phyloP scores from a whole-genome alignment of 30 jellyfish, hydroid and myxozoan species.

The Nemopilema nomurai region DNA sequence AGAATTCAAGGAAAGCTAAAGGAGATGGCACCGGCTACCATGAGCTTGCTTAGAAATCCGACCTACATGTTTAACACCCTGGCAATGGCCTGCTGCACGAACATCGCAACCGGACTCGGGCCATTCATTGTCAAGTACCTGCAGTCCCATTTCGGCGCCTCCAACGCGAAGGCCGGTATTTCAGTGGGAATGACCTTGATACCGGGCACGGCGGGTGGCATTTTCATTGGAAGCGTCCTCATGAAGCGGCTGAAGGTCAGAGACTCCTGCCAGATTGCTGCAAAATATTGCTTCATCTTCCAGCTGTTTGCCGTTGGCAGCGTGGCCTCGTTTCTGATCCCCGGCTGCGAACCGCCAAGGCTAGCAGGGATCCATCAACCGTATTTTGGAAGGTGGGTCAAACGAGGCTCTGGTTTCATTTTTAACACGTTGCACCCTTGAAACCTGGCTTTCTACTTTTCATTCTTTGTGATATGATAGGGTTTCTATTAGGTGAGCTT shows the following conservation, averaged over 20 bases:
- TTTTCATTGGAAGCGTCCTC: conserved; percentile 87
- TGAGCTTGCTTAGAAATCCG: conserved; percentile 82
- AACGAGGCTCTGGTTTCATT: not conserved
- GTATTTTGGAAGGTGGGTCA: conserved; percentile 68
- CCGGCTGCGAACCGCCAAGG: conserved; percentile 91
- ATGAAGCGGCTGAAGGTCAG: conserved; percentile 80
- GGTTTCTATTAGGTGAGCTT: too few relatives aligned
- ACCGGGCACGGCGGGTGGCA: conserved; percentile 99
- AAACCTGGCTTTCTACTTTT: not conserved
- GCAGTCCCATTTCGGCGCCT: conserved; percentile 94
- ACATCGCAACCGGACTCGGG: conserved; percentile 98
- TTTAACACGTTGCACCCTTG: not conserved
- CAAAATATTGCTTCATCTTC: conserved; percentile 89
- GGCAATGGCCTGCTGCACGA: conserved; percentile 83
- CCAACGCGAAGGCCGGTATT: conserved; percentile 94
- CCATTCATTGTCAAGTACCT: conserved; percentile 94
- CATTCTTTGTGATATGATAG: too few relatives aligned
- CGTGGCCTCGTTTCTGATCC: conserved; percentile 84
- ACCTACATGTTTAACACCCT: conserved; percentile 91
- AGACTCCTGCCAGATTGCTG: conserved; percentile 90
- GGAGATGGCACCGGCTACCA: conserved; percentile 94
- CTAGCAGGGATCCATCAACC: conserved; percentile 92
- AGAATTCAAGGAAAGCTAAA: conserved; percentile 87
- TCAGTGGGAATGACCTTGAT: conserved; percentile 94
- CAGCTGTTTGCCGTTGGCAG: conserved; percentile 90